These are phyloP conservation scores for Oplegnathus fasciatus DNA, from an alignment of 2,113 vertebrate genomes.

Conservation along the genomic window DNA sequence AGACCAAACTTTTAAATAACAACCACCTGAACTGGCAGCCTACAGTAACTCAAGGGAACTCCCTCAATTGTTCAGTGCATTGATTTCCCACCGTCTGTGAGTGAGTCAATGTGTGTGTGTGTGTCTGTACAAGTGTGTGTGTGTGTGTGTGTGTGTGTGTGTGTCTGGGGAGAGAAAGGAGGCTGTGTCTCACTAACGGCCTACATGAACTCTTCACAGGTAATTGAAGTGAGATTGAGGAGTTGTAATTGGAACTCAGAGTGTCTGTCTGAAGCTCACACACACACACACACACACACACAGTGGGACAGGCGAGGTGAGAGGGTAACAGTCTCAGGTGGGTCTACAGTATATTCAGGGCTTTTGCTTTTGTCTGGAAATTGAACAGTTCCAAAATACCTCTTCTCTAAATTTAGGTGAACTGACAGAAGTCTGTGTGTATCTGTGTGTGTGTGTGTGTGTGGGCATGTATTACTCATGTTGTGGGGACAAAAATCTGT, in stretches of 20 bases:
- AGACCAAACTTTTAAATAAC: slow-evolving; percentile 55
- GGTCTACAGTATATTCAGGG: slow-evolving; percentile 18
- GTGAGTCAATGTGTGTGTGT: slow-evolving; percentile 16
- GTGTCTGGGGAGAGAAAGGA: slow-evolving; percentile 26
- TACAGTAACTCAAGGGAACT: slow-evolving; percentile 36
- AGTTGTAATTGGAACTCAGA: slow-evolving; percentile 53
- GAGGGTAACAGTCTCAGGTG: slow-evolving; percentile 40
- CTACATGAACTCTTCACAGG: slow-evolving; percentile 56
- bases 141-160: slow-evolving; percentile 15
- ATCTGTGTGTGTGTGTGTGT: not conserved
- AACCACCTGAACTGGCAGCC: slow-evolving; percentile 30
- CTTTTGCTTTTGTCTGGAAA: slow-evolving; percentile 44
- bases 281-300: not conserved
- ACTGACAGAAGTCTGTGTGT: not conserved
- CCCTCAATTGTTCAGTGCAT: slow-evolving; percentile 44
- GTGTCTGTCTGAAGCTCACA: slow-evolving; percentile 22
- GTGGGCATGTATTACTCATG: not conserved
- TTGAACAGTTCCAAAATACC: slow-evolving; percentile 22
- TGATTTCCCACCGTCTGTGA: slow-evolving; percentile 51
- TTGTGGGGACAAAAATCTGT: too few species aligned
- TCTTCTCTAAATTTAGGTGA: slow-evolving; percentile 22
- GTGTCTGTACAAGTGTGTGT: slow-evolving; percentile 19
- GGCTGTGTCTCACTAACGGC: slow-evolving; percentile 30
- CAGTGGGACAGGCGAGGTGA: not conserved
- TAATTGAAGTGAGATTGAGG: slow-evolving; percentile 62